Evolutionary conservation across 2,888 invertebrate genomes (phyloP).

Genomic region (Drepanosiphum platanoidis): DNA sequence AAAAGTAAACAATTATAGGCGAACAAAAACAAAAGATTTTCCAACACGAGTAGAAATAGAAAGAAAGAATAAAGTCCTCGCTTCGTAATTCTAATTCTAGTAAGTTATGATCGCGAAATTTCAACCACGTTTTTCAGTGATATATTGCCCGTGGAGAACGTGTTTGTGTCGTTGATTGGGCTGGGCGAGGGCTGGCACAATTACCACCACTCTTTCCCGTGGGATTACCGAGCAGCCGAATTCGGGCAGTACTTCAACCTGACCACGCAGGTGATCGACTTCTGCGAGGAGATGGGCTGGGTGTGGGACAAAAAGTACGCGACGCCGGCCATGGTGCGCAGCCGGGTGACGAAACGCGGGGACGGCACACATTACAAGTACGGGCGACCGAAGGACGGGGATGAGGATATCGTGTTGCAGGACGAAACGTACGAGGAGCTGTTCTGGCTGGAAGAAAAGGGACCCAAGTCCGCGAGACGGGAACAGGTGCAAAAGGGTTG

Average conservation of each 20-base stretch:
- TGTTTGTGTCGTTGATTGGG: constrained; percentile 68
- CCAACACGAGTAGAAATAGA: no score
- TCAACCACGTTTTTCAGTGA: constrained; percentile 63
- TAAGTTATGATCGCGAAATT: no score
- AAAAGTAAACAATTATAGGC: no score
- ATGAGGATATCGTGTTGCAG: constrained; percentile 67
- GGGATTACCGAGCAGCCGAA: constrained; percentile 71
- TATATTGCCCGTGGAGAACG: constrained; percentile 69
- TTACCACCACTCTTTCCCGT: constrained; percentile 72
- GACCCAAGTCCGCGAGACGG: not conserved
- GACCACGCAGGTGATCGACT: constrained; percentile 74
- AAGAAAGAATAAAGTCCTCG: no score
- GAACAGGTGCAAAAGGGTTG: constrained; percentile 14
- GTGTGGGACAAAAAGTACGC: constrained; percentile 74
- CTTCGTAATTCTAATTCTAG: no score
- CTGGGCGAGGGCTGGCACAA: constrained; percentile 72
- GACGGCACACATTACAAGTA: constrained; percentile 73
- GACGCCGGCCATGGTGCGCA: constrained; percentile 74
- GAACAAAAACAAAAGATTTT: no score
- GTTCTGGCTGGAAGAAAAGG: constrained; percentile 65
- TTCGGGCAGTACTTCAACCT: constrained; percentile 70
- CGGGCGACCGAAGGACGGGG: constrained; percentile 65
- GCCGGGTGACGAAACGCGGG: constrained; percentile 75
- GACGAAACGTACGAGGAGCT: constrained; percentile 53
- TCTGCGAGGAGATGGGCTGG: constrained; percentile 72